These are phyloP conservation scores for Quiscalus mexicanus DNA, from an alignment of 2,113 vertebrate genomes.

Conservation along the genomic window DNA sequence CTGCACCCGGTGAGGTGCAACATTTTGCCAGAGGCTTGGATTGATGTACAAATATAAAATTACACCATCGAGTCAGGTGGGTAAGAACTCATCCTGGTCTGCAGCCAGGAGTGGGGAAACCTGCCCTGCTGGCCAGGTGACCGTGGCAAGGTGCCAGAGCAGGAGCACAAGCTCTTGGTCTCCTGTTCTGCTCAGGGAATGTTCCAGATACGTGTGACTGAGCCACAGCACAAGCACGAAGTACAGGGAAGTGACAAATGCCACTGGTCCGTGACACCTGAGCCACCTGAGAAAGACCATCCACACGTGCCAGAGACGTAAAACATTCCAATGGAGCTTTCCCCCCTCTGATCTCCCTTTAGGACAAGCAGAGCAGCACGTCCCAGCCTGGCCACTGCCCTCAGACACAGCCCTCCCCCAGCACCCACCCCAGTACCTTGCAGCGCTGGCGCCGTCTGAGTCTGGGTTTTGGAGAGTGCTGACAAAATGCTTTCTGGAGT, in stretches of 20 bases:
- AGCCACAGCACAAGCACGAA: neutral
- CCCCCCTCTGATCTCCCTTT: neutral
- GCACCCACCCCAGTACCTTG: slow-evolving; percentile 75
- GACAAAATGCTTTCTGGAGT: slow-evolving; percentile 92
- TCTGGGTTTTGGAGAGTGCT: slow-evolving; percentile 92
- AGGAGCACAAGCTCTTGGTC: neutral
- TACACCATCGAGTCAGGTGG: accelerated
- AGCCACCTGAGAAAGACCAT: neutral
- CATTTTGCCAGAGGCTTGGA: neutral
- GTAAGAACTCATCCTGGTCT: neutral
- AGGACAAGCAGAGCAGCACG: neutral
- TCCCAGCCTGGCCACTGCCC: accelerated
- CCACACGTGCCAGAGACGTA: accelerated
- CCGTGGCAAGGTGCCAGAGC: accelerated
- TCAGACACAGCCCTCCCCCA: neutral
- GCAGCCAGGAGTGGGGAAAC: neutral
- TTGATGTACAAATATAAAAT: neutral
- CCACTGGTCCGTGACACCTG: accelerated
- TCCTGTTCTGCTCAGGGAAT: accelerated
- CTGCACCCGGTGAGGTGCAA: neutral
- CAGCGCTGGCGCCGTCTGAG: slow-evolving; percentile 76
- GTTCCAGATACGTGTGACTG: accelerated
- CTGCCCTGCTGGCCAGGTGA: neutral
- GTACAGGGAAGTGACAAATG: neutral
- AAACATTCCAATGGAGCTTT: accelerated